Evolutionary conservation across 2,888 invertebrate genomes (phyloP).

Genomic region (Rhorus exstirpatorius): DNA sequence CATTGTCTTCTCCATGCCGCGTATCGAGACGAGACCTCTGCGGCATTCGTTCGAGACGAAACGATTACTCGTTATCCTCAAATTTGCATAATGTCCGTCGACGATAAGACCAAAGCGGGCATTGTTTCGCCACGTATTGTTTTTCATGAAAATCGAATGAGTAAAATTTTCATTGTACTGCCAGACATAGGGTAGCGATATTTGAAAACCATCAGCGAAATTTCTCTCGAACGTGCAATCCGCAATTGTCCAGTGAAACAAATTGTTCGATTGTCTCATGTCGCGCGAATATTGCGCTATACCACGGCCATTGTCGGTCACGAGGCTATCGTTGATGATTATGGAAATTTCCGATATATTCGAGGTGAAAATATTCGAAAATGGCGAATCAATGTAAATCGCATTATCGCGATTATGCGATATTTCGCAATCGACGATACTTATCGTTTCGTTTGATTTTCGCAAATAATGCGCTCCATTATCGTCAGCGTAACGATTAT

Average conservation of each 20-base stretch:
- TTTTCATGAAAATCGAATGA: slow-evolving; percentile 95
- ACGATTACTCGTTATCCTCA: slow-evolving; percentile 94
- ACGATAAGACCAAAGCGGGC: slow-evolving; percentile 93
- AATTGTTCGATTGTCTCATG: slow-evolving; percentile 97
- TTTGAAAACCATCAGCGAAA: slow-evolving; percentile 94
- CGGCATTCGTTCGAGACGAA: slow-evolving; percentile 95
- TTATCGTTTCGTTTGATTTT: slow-evolving; percentile 95
- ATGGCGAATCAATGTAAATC: slow-evolving; percentile 93
- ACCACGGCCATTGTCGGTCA: slow-evolving; percentile 95
- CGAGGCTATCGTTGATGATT: slow-evolving; percentile 94
- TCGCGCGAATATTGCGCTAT: slow-evolving; percentile 96
- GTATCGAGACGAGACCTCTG: slow-evolving; percentile 92
- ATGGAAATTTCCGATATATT: slow-evolving; percentile 96
- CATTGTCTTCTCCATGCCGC: slow-evolving; percentile 99
- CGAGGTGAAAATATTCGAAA: slow-evolving; percentile 94
- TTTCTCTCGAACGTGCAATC: slow-evolving; percentile 96
- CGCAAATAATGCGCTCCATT: slow-evolving; percentile 94
- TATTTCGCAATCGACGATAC: slow-evolving; percentile 93
- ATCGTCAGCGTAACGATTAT: slow-evolving; percentile 95
- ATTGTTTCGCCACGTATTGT: slow-evolving; percentile 96
- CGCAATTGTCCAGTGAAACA: slow-evolving; percentile 97
- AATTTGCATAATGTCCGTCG: slow-evolving; percentile 97
- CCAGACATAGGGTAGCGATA: slow-evolving; percentile 97
- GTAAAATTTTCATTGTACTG: slow-evolving; percentile 97
- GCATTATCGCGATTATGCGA: slow-evolving; percentile 94